phyloP scores from a whole-genome alignment of 2,113 vertebrate genomes.

The Pterocles gutturalis region DNA sequence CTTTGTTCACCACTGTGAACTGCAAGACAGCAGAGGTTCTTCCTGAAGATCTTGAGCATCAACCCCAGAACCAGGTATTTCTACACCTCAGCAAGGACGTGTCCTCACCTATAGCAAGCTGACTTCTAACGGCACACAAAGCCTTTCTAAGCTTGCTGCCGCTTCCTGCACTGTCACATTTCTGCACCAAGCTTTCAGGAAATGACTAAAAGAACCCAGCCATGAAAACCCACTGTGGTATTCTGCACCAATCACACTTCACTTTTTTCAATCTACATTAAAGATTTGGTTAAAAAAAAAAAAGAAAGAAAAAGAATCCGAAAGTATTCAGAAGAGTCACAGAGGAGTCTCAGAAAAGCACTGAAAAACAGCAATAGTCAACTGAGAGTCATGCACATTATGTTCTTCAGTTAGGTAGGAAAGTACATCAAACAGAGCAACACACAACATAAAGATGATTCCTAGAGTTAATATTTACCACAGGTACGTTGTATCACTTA shows the following conservation, averaged over 20 bases:
- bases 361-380: neutral
- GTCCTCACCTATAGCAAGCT: neutral
- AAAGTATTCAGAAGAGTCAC: neutral
- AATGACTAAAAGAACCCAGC: conserved; percentile 73
- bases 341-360: neutral
- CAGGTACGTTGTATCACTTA: neutral
- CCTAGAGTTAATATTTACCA: neutral
- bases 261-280: conserved; percentile 40
- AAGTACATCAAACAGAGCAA: neutral
- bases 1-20: neutral
- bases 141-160: conserved; percentile 24
- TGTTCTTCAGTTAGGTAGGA: neutral
- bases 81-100: conserved; percentile 37
- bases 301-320: conserved; percentile 12
- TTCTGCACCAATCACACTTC: conserved; percentile 57
- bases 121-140: neutral
- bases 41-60: conserved; percentile 52
- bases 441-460: neutral
- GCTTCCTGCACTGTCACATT: conserved; percentile 62
- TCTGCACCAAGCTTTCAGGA: conserved; percentile 72
- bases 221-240: conserved; percentile 65
- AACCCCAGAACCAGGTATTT: neutral
- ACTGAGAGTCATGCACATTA: neutral
- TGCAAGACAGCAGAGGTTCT: conserved; percentile 57
- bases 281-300: conserved; percentile 34